These are phyloP conservation scores for Halisarca cf. caerulea DNA, from an alignment of 37 sponge, comb jelly and placozoan genomes.

Conservation along the genomic window DNA sequence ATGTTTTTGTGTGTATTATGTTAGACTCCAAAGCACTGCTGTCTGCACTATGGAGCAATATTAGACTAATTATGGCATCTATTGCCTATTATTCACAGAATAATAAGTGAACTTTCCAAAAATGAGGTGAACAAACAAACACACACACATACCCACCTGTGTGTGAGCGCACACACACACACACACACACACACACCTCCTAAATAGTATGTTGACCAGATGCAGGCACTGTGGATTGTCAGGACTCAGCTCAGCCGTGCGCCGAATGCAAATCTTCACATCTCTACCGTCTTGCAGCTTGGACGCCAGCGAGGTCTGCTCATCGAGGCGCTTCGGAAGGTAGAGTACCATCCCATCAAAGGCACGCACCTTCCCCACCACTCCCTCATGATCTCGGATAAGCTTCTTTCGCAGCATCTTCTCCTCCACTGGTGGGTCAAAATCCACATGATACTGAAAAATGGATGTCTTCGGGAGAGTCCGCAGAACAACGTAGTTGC, in stretches of 20 bases:
- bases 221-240: slow-evolving; percentile 75
- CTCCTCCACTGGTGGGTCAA: slow-evolving; percentile 65
- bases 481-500: slow-evolving; percentile 75
- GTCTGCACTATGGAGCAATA: too few species aligned
- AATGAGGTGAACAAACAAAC: not conserved
- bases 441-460: slow-evolving; percentile 91
- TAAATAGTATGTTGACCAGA: slow-evolving; percentile 79
- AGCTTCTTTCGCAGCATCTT: slow-evolving; percentile 51
- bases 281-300: slow-evolving; percentile 48
- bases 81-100: too few species aligned
- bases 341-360: slow-evolving; percentile 93
- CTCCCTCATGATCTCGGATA: slow-evolving; percentile 53
- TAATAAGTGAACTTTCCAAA: not conserved
- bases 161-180: slow-evolving; percentile 8
- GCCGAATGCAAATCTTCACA: slow-evolving; percentile 65
- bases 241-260: slow-evolving; percentile 72
- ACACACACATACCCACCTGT: not conserved
- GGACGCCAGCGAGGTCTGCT: slow-evolving; percentile 33
- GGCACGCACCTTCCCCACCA: slow-evolving; percentile 57
- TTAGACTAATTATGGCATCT: too few species aligned
- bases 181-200: slow-evolving; percentile 49
- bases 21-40: too few species aligned
- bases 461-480: slow-evolving; percentile 61
- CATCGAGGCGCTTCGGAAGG: slow-evolving; percentile 62
- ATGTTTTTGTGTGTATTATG: too few species aligned